Percentiles rank a stretch among this genome's conserved stretches.
Evolutionary conservation across 2,113 vertebrate genomes (phyloP).

Genomic region (Myrmophylax atrothorax): DNA sequence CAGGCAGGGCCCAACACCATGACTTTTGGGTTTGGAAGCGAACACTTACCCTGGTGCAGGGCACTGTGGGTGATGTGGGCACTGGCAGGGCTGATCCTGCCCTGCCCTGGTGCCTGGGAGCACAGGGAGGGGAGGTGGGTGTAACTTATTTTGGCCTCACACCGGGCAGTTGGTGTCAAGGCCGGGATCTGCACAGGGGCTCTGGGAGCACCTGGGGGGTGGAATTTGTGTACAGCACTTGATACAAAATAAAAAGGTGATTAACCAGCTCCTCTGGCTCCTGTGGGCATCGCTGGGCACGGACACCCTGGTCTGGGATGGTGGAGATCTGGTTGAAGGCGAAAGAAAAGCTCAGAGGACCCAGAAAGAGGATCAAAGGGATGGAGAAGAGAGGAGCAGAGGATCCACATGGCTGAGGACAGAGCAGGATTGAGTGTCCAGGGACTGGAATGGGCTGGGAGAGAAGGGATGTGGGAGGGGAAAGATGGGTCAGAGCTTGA

Average conservation of each 20-base stretch:
- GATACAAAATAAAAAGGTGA: conserved; percentile 50
- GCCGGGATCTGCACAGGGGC: background rate
- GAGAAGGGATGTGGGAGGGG: background rate
- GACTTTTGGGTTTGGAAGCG: rapidly evolving
- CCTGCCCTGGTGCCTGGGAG: background rate
- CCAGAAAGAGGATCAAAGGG: background rate
- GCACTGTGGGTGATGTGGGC: background rate
- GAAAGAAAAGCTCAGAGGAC: background rate
- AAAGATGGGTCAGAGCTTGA: background rate
- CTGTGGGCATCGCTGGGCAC: rapidly evolving
- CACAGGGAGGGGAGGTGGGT: background rate
- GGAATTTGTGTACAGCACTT: conserved; percentile 3
- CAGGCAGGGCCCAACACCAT: rapidly evolving
- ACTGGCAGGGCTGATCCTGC: background rate
- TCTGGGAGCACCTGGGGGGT: background rate
- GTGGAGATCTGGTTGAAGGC: background rate
- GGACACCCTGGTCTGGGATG: rapidly evolving
- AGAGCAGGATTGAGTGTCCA: background rate
- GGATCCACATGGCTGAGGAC: rapidly evolving
- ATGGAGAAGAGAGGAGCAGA: background rate
- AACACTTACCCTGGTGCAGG: background rate
- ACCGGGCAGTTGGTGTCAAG: rapidly evolving
- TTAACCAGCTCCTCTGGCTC: background rate
- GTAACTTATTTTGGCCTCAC: background rate
- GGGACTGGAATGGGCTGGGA: background rate